phyloP scores from a whole-genome alignment of 2,888 invertebrate species.

The Crepidodera aurea region DNA sequence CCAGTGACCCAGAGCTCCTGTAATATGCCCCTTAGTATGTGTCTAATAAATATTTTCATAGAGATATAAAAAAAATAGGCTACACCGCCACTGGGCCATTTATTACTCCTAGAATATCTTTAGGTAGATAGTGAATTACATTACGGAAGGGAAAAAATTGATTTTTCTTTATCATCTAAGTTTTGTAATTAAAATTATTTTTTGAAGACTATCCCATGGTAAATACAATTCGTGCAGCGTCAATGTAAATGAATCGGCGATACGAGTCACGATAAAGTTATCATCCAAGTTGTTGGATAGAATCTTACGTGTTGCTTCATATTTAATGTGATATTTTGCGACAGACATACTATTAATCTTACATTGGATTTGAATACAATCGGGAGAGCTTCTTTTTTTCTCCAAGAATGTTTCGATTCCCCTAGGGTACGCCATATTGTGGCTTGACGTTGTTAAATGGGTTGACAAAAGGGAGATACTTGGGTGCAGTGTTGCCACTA shows the following conservation, averaged over 20 bases:
- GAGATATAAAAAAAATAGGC: too few relatives aligned
- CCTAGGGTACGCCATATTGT: conserved; percentile 23
- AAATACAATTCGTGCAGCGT: neutral
- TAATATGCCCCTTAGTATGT: too few relatives aligned
- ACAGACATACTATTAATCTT: conserved; percentile 46
- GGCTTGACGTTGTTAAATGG: conserved; percentile 20
- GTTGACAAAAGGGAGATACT: conserved; percentile 1
- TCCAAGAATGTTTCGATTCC: conserved; percentile 12
- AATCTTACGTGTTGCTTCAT: conserved; percentile 42
- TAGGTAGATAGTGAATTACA: too few relatives aligned
- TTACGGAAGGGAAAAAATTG: too few relatives aligned
- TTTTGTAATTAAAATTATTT: too few relatives aligned
- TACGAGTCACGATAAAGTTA: conserved; percentile 39
- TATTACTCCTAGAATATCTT: too few relatives aligned
- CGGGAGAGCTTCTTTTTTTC: conserved; percentile 43
- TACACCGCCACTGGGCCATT: too few relatives aligned
- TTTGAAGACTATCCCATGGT: too few relatives aligned
- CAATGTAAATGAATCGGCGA: conserved; percentile 18
- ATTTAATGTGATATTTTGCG: conserved; percentile 43
- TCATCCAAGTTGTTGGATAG: conserved; percentile 30
- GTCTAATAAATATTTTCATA: too few relatives aligned
- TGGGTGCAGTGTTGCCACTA: neutral
- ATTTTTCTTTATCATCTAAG: too few relatives aligned
- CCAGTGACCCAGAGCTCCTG: too few relatives aligned
- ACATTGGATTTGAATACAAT: conserved; percentile 55